Evolutionary conservation across 2,888 invertebrate genomes (phyloP).

Genomic region (Platypus cylindrus): DNA sequence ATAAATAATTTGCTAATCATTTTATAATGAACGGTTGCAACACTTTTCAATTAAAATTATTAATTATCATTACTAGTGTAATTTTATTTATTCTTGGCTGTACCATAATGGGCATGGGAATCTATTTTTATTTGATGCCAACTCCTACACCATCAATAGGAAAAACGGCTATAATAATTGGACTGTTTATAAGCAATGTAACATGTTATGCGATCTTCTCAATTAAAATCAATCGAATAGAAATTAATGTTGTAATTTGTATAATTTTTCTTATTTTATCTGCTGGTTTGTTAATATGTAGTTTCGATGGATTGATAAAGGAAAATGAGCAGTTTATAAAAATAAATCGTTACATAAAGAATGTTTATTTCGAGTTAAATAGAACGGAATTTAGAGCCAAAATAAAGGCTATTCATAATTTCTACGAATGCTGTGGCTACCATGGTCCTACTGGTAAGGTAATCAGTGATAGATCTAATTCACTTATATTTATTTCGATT

Average conservation of each 20-base stretch:
- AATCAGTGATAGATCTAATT: neutral
- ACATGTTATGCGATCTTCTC: conserved; percentile 1
- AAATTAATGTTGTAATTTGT: conserved; percentile 4
- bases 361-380: conserved; percentile 1
- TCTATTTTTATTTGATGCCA: conserved; percentile 4
- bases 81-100: conserved; percentile 6
- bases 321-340: conserved; percentile 3
- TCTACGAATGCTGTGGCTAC: conserved; percentile 10
- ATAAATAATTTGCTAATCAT: too few species aligned
- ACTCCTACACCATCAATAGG: conserved; percentile 3
- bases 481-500: too few species aligned
- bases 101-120: conserved; percentile 2
- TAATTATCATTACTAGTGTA: conserved; percentile 5
- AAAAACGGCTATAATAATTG: conserved; percentile 3
- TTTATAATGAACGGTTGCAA: neutral
- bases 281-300: conserved; percentile 6
- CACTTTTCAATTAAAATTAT: conserved; percentile 6
- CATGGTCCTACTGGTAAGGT: conserved; percentile 9
- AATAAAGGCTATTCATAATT: conserved; percentile 6
- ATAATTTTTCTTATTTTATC: too few species aligned
- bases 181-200: too few species aligned
- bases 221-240: conserved; percentile 6
- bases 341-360: conserved; percentile 6
- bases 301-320: conserved; percentile 3
- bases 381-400: neutral